Conservation (phyloP, 2,888 invertebrate genomes). For the Drosophila mimetica region DNA sequence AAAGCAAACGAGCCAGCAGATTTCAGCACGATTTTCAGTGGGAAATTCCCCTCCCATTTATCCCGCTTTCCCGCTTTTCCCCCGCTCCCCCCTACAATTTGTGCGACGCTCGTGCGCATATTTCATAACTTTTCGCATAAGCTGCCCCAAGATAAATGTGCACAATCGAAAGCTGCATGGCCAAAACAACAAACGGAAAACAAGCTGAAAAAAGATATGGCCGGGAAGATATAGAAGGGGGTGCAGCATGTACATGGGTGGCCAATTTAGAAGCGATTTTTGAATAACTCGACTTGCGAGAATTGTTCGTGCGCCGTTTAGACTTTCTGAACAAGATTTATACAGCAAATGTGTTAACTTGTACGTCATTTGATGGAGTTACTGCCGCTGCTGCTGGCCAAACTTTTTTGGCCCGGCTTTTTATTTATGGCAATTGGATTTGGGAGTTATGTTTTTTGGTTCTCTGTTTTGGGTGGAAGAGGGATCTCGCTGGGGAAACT, state of each 20-base stretch:
- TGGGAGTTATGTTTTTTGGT: constrained; percentile 62
- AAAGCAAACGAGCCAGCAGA: constrained; percentile 52
- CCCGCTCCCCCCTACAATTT: constrained; percentile 62
- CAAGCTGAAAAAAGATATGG: constrained; percentile 31
- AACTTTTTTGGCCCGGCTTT: constrained; percentile 49
- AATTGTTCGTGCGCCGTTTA: constrained; percentile 55
- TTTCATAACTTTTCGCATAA: constrained; percentile 82
- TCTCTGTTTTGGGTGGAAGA: neutral
- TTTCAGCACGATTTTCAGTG: constrained; percentile 59
- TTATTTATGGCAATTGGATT: constrained; percentile 77
- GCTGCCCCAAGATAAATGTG: constrained; percentile 82
- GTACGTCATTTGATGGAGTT: constrained; percentile 83
- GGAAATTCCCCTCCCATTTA: neutral
- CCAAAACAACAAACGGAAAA: constrained; percentile 49
- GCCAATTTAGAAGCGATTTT: constrained; percentile 83
- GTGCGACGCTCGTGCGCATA: constrained; percentile 78
- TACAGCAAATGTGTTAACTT: constrained; percentile 82
- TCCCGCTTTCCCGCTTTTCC: neutral
- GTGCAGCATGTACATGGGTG: constrained; percentile 33
- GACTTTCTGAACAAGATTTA: constrained; percentile 78
- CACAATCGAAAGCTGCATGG: constrained; percentile 81
- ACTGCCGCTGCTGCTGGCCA: constrained; percentile 37
- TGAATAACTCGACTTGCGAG: constrained; percentile 77
- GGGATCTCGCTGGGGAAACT: constrained; percentile 3
- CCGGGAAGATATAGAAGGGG: constrained; percentile 6